Evolutionary conservation across 2,888 invertebrate genomes (phyloP).

Genomic region (Tanytarsus gracilentus): DNA sequence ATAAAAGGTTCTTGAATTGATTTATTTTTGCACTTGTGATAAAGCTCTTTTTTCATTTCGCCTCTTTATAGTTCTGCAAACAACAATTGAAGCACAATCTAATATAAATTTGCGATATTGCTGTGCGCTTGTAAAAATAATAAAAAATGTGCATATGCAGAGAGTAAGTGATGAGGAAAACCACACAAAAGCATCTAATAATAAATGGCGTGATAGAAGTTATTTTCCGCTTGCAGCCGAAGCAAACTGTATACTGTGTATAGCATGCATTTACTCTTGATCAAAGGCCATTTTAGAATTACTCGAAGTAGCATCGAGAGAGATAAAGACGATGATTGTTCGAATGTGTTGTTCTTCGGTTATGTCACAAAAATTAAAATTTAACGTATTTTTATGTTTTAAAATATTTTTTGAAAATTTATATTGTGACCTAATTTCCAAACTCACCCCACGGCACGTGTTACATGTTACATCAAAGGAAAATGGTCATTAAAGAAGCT

Average conservation of each 20-base stretch:
- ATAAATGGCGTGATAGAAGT: slow-evolving; percentile 22
- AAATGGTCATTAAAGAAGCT: slow-evolving; percentile 28
- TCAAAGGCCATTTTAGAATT: background rate
- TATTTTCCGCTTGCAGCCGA: too few relatives aligned
- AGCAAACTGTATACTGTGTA: background rate
- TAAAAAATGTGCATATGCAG: too few relatives aligned
- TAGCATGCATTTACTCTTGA: too few relatives aligned
- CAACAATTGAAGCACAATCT: background rate
- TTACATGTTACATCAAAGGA: slow-evolving; percentile 21
- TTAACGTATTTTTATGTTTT: too few relatives aligned
- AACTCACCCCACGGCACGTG: slow-evolving; percentile 25
- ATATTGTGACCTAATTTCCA: background rate
- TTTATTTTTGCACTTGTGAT: background rate
- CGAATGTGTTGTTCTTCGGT: too few relatives aligned
- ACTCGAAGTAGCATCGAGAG: too few relatives aligned
- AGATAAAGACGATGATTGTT: too few relatives aligned
- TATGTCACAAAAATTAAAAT: too few relatives aligned
- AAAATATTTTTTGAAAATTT: too few relatives aligned
- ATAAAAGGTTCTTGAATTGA: slow-evolving; percentile 9
- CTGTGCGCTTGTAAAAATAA: too few relatives aligned
- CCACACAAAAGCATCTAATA: slow-evolving; percentile 22
- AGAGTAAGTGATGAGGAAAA: slow-evolving; percentile 8
- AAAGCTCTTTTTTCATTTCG: background rate
- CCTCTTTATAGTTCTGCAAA: slow-evolving; percentile 10
- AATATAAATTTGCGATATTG: background rate